Evolutionary conservation across 2,888 invertebrate species (phyloP), one percentile per base, ranked within the genome.

Genomic region (Ectemnius cavifrons): DNA sequence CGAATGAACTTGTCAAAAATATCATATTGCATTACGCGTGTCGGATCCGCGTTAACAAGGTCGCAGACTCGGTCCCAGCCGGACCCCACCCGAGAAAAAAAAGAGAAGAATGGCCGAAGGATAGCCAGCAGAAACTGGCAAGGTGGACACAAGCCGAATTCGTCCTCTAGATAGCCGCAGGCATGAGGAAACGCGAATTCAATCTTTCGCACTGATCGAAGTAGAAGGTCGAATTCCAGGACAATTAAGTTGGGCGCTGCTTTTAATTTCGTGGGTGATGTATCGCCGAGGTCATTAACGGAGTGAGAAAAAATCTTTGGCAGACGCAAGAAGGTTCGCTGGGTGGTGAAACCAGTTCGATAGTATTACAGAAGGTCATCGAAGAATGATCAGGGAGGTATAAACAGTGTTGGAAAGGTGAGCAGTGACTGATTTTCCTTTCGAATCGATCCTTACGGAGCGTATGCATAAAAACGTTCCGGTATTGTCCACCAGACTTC

Each of bases 161-260:
- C 63, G 52, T 52, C n/a, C 52, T 23, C 3, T 23, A 23, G 2
- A 64, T 71, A 58, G 58, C 13, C 18, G 13, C 27, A 63, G 73
- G 52, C 16, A 52, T 0, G 1, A 37, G 16, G 52, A 52, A 52
- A 5, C 52, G 52, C 16, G 52, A 52, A 52, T 52, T 52, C 52
- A 52, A 77, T 23, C 23, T 23, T 23, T 23, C 23, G 23, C 23
- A 23, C 23, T 23, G 23, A 23, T 71, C 73, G 63, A 62, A 23
- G 62, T 23, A 73, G 71, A 82, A 80, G 80, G 80, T 77, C 71
- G 57, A 68, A 73, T 71, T 73, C 63, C 64, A 60, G 65, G 63
- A 57, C 49, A 60, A 63, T 56, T 62, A 23, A 2, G 11, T n/a
- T 63, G 8, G 4, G 46, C 37, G 37, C 3, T 37, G 37, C 11